Base-by-base conservation (phyloP, 2,113 vertebrate genomes). In the Tragelaphus scriptus region DNA sequence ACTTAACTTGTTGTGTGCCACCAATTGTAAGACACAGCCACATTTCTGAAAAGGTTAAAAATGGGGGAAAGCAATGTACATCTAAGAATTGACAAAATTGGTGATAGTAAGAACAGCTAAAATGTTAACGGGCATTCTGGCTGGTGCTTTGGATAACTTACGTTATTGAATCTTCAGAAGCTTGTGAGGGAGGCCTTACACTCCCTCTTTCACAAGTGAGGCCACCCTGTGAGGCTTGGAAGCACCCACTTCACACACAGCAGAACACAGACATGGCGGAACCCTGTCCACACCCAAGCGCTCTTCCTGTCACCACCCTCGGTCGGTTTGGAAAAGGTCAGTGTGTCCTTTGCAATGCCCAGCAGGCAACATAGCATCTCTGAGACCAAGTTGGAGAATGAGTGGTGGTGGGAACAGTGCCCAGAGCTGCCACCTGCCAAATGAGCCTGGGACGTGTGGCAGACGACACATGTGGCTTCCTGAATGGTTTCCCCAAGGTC, bases 391-490 rank as follows among this genome's bases (percentile, higher is more conserved):
- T 40, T 28, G 21, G 23, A 91, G 77, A 84, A 68, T 36, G 51
- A 89, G 23, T 6, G 19, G 26, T 0, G 1, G n/a, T 89, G 82
- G 91, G 95, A 98, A 94, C 7, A 4, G 53, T 97, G 95, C 96
- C 97, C 96, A 92, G 95, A 89, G 93, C 86, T 84, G 68, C 91
- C 91, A 89, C 86, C 82, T 97, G 93, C 97, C 95, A 95, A 58
- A 59, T 82, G 79, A 92, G 56, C 10, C 16, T 61, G n/a, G 92
- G 81, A 94, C 0, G 1, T 55, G 75, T 58, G 63, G 55, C 13
- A 51, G 44, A 93, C 65, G 77, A 59, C 13, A 36, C 2, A 2
- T 51, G 59, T 95, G 81, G 65, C 61, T 97, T 91, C 88, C 55
- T 51, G n/a, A 90, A 82, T 55, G 10, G 30, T 40, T 82, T 75